Evolutionary conservation across 2,888 invertebrate species (phyloP).

Genomic region (Neoascia interrupta): DNA sequence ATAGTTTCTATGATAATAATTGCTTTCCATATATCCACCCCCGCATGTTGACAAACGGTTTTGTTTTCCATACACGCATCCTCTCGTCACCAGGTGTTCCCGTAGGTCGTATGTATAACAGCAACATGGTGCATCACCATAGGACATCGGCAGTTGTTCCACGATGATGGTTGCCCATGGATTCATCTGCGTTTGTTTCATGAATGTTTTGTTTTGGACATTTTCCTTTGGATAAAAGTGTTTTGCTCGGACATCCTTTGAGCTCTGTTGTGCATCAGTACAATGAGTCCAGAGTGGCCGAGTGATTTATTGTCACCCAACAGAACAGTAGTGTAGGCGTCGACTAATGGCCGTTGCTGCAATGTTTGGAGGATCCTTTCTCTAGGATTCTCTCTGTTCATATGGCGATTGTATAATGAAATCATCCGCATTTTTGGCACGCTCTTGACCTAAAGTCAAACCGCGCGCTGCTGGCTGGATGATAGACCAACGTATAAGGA

Average conservation of each 20-base stretch:
- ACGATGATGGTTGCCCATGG: constrained; percentile 37
- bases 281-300: constrained; percentile 46
- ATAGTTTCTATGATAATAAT: constrained; percentile 27
- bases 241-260: constrained; percentile 55
- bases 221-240: constrained; percentile 50
- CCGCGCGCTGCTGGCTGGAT: constrained; percentile 19
- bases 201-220: constrained; percentile 55
- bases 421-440: constrained; percentile 69
- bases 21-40: constrained; percentile 64
- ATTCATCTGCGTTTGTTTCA: constrained; percentile 64
- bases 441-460: constrained; percentile 63
- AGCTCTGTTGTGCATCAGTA: constrained; percentile 40
- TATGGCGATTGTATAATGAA: constrained; percentile 38
- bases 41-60: constrained; percentile 34
- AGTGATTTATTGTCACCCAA: constrained; percentile 64
- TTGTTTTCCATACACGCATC: constrained; percentile 20
- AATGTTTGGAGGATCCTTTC: constrained; percentile 37
- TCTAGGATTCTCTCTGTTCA: constrained; percentile 8
- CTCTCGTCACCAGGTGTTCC: constrained; percentile 60
- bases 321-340: constrained; percentile 67
- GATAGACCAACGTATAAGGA: neutral
- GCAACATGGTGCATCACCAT: constrained; percentile 52
- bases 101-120: neutral
- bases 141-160: constrained; percentile 62
- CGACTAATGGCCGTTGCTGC: constrained; percentile 64